Conservation (phyloP, 2,113 vertebrate species). For the Choloepus hoffmanni region DNA sequence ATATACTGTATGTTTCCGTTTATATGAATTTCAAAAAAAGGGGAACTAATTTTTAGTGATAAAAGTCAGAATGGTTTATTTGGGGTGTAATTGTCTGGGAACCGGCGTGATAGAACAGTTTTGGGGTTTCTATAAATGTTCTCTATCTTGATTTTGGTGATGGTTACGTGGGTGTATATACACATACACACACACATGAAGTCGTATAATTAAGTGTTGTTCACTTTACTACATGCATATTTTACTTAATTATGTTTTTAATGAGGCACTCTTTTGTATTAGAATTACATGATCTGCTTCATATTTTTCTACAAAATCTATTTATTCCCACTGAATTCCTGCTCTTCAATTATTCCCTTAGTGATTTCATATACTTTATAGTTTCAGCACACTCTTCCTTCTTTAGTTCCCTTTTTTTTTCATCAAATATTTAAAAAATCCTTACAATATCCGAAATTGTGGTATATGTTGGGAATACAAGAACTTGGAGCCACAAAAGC, state of each 20-base stretch:
- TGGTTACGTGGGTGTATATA: too few species aligned
- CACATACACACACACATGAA: not conserved
- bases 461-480: not conserved
- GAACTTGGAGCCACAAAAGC: not conserved
- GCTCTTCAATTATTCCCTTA: not conserved
- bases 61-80: not conserved
- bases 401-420: not conserved
- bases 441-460: not conserved
- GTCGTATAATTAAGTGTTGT: not conserved
- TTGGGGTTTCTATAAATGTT: not conserved
- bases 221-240: not conserved
- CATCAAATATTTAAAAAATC: not conserved
- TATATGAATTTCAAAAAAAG: conserved; percentile 8
- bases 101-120: not conserved
- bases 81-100: not conserved
- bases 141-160: not conserved
- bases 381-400: not conserved
- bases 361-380: not conserved
- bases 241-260: not conserved
- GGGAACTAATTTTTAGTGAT: not conserved
- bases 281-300: not conserved
- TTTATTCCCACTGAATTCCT: not conserved
- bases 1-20: not conserved
- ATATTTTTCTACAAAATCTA: not conserved
- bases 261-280: not conserved